Conservation (phyloP, 2,113 vertebrate genomes). For the Mugil cephalus region DNA sequence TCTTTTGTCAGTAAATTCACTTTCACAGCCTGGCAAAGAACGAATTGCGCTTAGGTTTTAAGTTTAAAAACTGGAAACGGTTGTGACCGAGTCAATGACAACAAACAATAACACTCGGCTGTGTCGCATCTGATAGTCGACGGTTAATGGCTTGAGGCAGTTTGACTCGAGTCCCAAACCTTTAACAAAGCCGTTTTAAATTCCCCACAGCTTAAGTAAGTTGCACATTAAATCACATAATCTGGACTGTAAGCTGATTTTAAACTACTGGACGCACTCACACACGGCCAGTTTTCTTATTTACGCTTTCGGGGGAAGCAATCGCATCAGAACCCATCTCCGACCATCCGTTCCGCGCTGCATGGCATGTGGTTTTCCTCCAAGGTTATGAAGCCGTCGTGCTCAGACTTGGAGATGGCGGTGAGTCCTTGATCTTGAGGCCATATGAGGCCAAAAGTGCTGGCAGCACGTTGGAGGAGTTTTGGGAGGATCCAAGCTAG, state of each 20-base stretch:
- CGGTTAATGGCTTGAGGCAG: neutral
- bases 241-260: slow-evolving; percentile 3
- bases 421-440: slow-evolving; percentile 47
- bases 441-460: slow-evolving; percentile 16
- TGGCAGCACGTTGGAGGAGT: slow-evolving; percentile 5
- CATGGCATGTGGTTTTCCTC: slow-evolving; percentile 47
- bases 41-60: neutral
- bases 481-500: slow-evolving; percentile 1
- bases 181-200: neutral
- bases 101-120: neutral
- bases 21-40: neutral
- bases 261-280: neutral
- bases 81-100: neutral
- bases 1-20: neutral
- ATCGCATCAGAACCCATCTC: slow-evolving; percentile 34
- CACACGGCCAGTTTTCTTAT: slow-evolving; percentile 42
- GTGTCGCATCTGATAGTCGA: slow-evolving; percentile 4
- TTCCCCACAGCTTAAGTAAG: neutral
- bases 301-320: slow-evolving; percentile 33
- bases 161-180: neutral
- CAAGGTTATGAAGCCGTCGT: slow-evolving; percentile 51
- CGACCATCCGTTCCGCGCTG: slow-evolving; percentile 31
- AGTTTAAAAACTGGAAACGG: neutral
- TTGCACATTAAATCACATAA: neutral
- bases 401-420: slow-evolving; percentile 46